These are phyloP conservation scores for Drosophila pachea DNA, from an alignment of 1,140 invertebrate species.

Conservation along the genomic window DNA sequence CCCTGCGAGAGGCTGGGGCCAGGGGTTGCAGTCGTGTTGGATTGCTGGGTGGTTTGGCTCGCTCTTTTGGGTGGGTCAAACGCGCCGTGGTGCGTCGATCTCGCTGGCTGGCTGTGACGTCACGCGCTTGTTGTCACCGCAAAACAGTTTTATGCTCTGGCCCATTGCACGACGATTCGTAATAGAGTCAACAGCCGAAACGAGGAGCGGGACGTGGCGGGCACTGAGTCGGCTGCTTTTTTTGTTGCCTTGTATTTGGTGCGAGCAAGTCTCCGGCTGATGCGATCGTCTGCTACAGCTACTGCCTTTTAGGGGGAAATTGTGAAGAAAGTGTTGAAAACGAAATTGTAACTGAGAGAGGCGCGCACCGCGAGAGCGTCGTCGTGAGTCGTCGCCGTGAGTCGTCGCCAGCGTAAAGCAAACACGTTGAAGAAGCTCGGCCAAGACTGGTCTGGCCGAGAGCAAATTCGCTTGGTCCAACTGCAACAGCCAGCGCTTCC, in stretches of 20 bases:
- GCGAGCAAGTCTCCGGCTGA: constrained; percentile 3
- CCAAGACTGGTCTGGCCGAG: constrained; percentile 43
- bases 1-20: constrained; percentile 1
- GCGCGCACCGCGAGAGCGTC: no score
- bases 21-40: not conserved
- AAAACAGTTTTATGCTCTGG: constrained; percentile 53
- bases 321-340: constrained; percentile 77
- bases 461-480: constrained; percentile 18
- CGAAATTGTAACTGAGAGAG: constrained; percentile 74
- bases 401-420: constrained; percentile 37
- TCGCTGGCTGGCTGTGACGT: constrained; percentile 48
- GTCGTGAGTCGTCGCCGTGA: no score
- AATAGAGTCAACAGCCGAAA: constrained; percentile 46
- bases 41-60: not conserved
- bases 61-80: constrained; percentile 22
- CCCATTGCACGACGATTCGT: constrained; percentile 64
- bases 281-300: constrained; percentile 27
- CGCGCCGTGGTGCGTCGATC: not conserved
- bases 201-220: not conserved
- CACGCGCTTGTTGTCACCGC: constrained; percentile 61
- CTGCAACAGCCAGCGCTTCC: not conserved
- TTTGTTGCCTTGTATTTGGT: constrained; percentile 14
- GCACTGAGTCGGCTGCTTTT: constrained; percentile 42
- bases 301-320: constrained; percentile 67
- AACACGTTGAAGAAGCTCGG: constrained; percentile 39